Evolutionary conservation across 23 tunicate genomes (phyloP), one percentile per base, ranked within the genome.

Genomic region (Oikopleura vanhoeffeni): DNA sequence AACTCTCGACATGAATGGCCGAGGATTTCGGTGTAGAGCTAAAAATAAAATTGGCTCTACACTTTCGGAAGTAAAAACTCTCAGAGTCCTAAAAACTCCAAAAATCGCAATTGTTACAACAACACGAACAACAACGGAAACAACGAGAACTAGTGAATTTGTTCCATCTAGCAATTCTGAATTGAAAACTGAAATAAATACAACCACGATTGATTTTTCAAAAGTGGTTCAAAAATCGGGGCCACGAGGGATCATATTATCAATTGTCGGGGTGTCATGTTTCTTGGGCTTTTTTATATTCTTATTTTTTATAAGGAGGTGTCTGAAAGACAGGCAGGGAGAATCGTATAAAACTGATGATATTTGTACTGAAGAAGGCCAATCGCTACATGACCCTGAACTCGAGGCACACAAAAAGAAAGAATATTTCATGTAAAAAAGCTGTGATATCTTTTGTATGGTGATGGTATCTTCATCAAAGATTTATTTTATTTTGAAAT

Each of bases 371-470:
- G 79, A 71, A 33, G 79, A 71, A 32, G 79, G 34, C 34, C 36
- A 18, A 4, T 13, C 34, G 3, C 35, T 71, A 71, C 79, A 71
- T 30, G 79, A 71, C 32, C 79, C 79, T 2, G 79, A 71, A 71
- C 79, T 71, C 34, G 79, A 71, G 79, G 79, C 79, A 71, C 79
- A 71, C 79, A 71, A 71, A 38, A 71, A 71, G 38, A 71, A 71
- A 71, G 79, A 71, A 32, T 71, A 71, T 38, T 71, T 71, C 38
- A 71, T 71, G 79, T 71, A 71, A 71, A 71, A 8, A 49, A n/a
- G n/a, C n/a, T n/a, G n/a, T n/a, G n/a, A n/a, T n/a, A n/a, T n/a
- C n/a, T n/a, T n/a, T n/a, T n/a, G n/a, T n/a, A n/a, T n/a, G n/a
- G n/a, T n/a, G n/a, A n/a, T n/a, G n/a, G n/a, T n/a, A n/a, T n/a